Evolutionary conservation across 2,797 vertebrate species (phyloP).

Genomic region (Catamblyrhynchus diadema): DNA sequence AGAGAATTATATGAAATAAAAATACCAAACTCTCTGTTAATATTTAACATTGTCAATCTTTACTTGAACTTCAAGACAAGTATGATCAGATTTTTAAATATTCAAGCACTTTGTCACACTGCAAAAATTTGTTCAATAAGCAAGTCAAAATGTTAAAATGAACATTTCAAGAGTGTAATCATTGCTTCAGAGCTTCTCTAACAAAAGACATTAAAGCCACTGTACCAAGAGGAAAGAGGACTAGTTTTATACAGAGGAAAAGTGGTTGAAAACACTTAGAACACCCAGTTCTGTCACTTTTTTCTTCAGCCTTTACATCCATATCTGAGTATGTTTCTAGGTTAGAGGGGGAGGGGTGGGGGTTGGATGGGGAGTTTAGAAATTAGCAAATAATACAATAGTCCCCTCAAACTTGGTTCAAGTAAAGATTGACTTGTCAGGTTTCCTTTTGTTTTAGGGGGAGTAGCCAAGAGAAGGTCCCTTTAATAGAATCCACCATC

Average conservation of each 20-base stretch:
- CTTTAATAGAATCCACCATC: neutral
- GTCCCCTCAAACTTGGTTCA: neutral
- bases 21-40: neutral
- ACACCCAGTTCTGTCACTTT: neutral
- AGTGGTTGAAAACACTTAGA: neutral
- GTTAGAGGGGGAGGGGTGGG: neutral
- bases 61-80: neutral
- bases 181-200: neutral
- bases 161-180: neutral
- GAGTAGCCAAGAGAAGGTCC: neutral
- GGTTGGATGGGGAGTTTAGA: rapidly evolving
- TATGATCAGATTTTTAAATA: neutral
- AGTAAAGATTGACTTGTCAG: neutral
- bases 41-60: neutral
- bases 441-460: neutral
- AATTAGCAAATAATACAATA: neutral
- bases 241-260: neutral
- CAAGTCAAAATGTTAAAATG: neutral
- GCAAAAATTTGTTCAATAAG: neutral
- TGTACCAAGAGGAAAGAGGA: neutral
- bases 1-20: neutral
- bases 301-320: neutral
- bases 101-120: neutral
- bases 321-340: neutral
- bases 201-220: neutral